These are phyloP conservation scores for Colinus virginianus DNA, from an alignment of 2,113 vertebrate genomes.

Conservation along the genomic window DNA sequence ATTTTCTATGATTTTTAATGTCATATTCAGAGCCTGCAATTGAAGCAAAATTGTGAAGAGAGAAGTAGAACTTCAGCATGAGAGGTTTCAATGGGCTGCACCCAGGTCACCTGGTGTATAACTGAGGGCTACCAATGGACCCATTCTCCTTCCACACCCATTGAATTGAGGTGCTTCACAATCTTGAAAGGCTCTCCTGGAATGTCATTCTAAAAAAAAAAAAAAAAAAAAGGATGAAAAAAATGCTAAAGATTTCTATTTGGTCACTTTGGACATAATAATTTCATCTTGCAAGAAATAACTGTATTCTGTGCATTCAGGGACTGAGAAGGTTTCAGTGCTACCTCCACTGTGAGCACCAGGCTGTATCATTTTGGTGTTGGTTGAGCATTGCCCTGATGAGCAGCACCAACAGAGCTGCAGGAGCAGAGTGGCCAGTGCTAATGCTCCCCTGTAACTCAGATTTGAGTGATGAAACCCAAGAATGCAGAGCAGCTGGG, in stretches of 20 bases:
- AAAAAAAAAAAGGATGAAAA: not conserved
- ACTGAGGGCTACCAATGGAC: not conserved
- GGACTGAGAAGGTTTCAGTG: not conserved
- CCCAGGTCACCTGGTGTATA: rapidly evolving
- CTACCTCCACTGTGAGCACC: rapidly evolving
- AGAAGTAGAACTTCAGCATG: not conserved
- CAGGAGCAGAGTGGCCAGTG: not conserved
- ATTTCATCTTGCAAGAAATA: not conserved
- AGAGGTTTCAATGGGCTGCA: not conserved
- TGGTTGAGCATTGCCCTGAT: not conserved
- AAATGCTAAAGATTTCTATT: not conserved
- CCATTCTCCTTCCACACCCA: not conserved
- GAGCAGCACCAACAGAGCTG: not conserved
- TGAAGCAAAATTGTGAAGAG: not conserved
- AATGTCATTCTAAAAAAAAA: not conserved
- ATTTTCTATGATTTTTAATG: not conserved
- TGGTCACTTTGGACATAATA: not conserved
- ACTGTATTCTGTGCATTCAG: not conserved
- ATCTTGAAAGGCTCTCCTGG: not conserved
- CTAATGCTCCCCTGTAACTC: conserved; percentile 13
- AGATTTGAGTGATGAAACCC: conserved; percentile 64
- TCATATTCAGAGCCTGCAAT: not conserved
- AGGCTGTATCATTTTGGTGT: not conserved
- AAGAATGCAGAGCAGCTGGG: conserved; percentile 75
- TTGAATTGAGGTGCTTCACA: not conserved